These are phyloP conservation scores for Chouioia cunea DNA, from an alignment of 2,888 invertebrate genomes.

Conservation along the genomic window DNA sequence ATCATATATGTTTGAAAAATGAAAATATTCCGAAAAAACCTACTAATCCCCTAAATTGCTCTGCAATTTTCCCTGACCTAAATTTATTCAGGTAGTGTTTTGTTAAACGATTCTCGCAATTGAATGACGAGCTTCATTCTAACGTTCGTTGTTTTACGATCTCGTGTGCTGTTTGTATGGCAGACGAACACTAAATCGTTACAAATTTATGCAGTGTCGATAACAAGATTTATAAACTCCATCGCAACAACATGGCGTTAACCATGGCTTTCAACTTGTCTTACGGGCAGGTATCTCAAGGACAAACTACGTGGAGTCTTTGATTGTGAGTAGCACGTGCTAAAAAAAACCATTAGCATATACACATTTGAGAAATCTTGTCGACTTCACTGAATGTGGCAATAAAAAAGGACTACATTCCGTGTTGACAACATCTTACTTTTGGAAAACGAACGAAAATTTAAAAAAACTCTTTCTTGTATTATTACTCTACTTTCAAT, in stretches of 20 bases:
- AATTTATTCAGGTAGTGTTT: conserved; percentile 16
- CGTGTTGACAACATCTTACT: background rate
- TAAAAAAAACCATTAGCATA: conserved; percentile 52
- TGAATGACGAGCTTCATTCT: conserved; percentile 6
- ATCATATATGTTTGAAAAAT: no score
- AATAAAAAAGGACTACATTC: conserved; percentile 52
- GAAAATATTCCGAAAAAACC: background rate
- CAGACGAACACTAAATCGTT: background rate
- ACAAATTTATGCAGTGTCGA: conserved; percentile 51
- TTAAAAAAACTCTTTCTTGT: no score
- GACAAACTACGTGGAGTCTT: conserved; percentile 33
- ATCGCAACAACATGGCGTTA: conserved; percentile 57
- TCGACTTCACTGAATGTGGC: conserved; percentile 51
- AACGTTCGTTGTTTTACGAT: no score
- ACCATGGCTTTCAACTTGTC: conserved; percentile 28
- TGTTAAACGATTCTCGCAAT: conserved; percentile 1
- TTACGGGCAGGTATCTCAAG: conserved; percentile 46
- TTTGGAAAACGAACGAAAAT: no score
- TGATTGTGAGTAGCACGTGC: conserved; percentile 46
- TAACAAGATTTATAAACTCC: conserved; percentile 66
- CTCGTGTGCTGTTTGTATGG: background rate
- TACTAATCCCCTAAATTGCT: conserved; percentile 1
- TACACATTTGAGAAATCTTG: conserved; percentile 46
- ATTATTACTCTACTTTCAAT: no score
- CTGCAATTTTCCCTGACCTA: conserved; percentile 9